phyloP scores from a whole-genome alignment of 1,140 invertebrate species.

The Ridgeia piscesae region DNA sequence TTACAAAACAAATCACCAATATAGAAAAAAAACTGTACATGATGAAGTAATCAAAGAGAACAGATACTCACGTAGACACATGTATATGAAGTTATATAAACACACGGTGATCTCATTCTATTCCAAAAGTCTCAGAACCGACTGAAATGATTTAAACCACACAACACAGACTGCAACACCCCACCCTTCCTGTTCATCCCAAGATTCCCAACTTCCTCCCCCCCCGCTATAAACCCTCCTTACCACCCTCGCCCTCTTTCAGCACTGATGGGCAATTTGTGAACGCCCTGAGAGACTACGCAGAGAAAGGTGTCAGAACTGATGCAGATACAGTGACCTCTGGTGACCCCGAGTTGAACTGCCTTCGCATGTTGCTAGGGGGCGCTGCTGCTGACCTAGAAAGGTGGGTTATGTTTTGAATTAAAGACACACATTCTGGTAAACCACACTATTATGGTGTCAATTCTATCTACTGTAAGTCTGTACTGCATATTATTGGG shows the following conservation, averaged over 20 bases:
- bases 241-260: slow-evolving; percentile 14
- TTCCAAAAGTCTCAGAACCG: too few relatives aligned
- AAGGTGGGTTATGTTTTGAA: slow-evolving; percentile 32
- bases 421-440: background rate
- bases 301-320: slow-evolving; percentile 41
- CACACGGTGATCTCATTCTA: too few relatives aligned
- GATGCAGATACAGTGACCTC: slow-evolving; percentile 34
- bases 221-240: background rate
- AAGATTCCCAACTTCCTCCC: background rate
- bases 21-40: too few relatives aligned
- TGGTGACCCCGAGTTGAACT: slow-evolving; percentile 36
- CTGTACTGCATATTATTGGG: too few relatives aligned
- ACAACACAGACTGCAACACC: too few relatives aligned
- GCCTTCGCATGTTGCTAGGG: slow-evolving; percentile 41
- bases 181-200: background rate
- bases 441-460: background rate
- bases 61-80: too few relatives aligned
- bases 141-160: too few relatives aligned
- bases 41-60: too few relatives aligned
- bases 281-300: slow-evolving; percentile 41
- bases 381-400: slow-evolving; percentile 41
- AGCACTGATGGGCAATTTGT: slow-evolving; percentile 48
- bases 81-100: too few relatives aligned
- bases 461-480: too few relatives aligned
- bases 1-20: too few relatives aligned